Evolutionary conservation across 2,888 invertebrate genomes (phyloP).

Genomic region (Temnothorax ravouxi): DNA sequence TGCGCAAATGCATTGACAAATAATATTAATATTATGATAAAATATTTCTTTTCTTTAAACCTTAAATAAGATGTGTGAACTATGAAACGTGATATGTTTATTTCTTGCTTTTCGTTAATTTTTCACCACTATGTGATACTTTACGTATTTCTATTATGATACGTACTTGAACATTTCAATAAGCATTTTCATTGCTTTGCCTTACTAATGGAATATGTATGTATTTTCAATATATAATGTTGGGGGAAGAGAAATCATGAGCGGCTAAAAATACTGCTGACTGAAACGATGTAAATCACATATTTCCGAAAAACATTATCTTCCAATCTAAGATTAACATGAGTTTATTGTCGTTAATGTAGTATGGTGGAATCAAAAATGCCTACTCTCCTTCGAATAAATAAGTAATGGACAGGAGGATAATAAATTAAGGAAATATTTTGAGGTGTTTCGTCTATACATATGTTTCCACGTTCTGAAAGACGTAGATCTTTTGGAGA

Average conservation of each 20-base stretch:
- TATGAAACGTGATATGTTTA: not conserved
- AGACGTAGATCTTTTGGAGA: slow-evolving; percentile 1
- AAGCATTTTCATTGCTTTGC: slow-evolving; percentile 20
- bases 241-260: not conserved
- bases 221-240: slow-evolving; percentile 7
- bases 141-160: slow-evolving; percentile 11
- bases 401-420: not conserved
- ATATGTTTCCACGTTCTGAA: slow-evolving; percentile 2
- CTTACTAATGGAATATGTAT: not conserved
- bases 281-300: not conserved
- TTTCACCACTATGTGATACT: slow-evolving; percentile 1
- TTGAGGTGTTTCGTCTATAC: not conserved
- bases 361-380: not conserved
- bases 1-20: slow-evolving; percentile 14
- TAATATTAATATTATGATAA: not conserved
- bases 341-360: not conserved
- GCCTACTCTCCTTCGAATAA: not conserved
- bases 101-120: not conserved
- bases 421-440: slow-evolving; percentile 7
- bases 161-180: slow-evolving; percentile 6
- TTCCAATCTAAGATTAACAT: not conserved
- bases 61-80: not conserved
- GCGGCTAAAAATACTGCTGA: not conserved
- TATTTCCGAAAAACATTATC: slow-evolving; percentile 16
- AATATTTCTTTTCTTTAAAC: not conserved